Percentiles rank a stretch among this genome's conserved stretches.
phyloP scores from a whole-genome alignment of 2,888 invertebrate species.

The Luperina testacea region DNA sequence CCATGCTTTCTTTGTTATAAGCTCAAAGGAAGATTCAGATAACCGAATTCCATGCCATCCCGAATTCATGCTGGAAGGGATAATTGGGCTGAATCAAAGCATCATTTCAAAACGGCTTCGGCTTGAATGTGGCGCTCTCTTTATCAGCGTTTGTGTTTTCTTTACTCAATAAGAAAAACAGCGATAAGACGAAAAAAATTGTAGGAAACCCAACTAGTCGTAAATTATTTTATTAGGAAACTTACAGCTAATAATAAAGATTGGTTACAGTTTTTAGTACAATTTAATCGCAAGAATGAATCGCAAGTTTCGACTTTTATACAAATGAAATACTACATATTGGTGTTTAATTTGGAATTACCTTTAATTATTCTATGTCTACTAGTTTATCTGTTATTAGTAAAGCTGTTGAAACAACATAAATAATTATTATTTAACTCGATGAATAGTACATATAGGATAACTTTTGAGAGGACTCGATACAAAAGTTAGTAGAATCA shows the following conservation, averaged over 20 bases:
- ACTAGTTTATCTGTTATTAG: neutral
- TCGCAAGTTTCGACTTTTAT: neutral
- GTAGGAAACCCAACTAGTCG: neutral
- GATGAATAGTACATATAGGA: neutral
- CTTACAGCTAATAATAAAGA: neutral
- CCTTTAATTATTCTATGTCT: neutral
- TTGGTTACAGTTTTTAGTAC: neutral
- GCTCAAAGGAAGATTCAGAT: neutral
- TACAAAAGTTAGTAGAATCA: neutral
- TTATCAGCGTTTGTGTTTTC: neutral
- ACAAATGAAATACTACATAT: neutral
- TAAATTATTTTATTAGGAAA: neutral
- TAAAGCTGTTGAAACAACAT: neutral
- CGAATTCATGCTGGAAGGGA: neutral
- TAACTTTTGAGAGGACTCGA: neutral
- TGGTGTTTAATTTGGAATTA: neutral
- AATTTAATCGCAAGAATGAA: neutral
- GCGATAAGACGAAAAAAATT: constrained; percentile 17
- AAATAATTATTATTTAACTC: neutral
- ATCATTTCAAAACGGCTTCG: neutral
- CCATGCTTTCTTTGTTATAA: constrained; percentile 21
- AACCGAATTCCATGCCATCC: neutral
- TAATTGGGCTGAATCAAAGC: neutral
- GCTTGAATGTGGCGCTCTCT: neutral
- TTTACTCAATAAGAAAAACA: constrained; percentile 5